These are phyloP conservation scores for Charadrius vociferus DNA, from an alignment of 2,113 vertebrate genomes.

Conservation along the genomic window DNA sequence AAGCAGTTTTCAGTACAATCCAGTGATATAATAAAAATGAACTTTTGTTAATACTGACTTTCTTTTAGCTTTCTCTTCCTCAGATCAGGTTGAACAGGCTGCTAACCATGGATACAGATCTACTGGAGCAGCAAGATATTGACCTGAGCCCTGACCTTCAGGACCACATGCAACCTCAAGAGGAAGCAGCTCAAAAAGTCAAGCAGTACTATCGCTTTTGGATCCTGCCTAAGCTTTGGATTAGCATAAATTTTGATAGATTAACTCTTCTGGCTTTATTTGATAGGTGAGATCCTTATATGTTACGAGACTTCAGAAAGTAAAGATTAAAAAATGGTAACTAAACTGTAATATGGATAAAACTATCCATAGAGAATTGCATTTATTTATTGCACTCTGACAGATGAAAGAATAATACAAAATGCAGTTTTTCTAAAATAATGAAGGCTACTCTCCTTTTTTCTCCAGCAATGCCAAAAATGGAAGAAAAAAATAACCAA, in stretches of 20 bases:
- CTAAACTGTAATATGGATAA: neutral
- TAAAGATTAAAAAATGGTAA: neutral
- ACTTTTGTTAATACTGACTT: conserved; percentile 53
- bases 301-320: neutral
- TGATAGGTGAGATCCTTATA: conserved; percentile 84
- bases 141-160: conserved; percentile 95
- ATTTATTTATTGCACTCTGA: neutral
- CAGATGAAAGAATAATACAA: neutral
- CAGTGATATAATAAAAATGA: neutral
- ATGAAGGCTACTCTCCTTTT: neutral
- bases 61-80: conserved; percentile 84
- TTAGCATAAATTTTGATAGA: conserved; percentile 96
- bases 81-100: conserved; percentile 96
- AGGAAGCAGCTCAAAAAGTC: conserved; percentile 85
- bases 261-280: conserved; percentile 96
- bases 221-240: conserved; percentile 95
- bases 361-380: neutral
- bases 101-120: conserved; percentile 93
- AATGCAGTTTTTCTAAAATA: neutral
- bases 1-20: neutral
- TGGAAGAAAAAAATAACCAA: neutral
- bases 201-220: conserved; percentile 97
- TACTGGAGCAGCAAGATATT: conserved; percentile 93
- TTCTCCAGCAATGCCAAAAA: neutral
- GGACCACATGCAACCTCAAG: conserved; percentile 84